Evolutionary conservation across 2,113 vertebrate genomes (phyloP), one percentile per base, ranked within the genome.

Genomic region (Peromyscus californicus): DNA sequence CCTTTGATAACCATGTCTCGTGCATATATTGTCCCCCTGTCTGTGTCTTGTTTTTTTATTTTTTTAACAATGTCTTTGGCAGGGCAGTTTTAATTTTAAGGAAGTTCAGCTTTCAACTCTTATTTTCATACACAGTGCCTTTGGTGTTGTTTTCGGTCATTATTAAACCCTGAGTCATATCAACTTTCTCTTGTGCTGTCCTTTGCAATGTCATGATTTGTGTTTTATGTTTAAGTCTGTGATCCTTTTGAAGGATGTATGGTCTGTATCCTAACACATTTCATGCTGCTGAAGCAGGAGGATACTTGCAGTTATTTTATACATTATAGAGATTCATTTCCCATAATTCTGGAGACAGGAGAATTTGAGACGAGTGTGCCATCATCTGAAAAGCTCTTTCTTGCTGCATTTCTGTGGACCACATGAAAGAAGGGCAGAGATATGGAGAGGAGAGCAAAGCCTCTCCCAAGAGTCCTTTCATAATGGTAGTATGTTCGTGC

Each of bases 191-290:
- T n/a, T 74, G 45, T n/a, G 7, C 78, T 48, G 75, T 16, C 61
- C 51, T 96, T 91, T 79, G 5, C 54, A 86, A 36, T 92, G 74
- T 89, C n/a, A 89, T 69, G 67, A 13, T 33, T 80, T 96, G 10
- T 45, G 16, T 69, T 89, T 85, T 80, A 85, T 8, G 29, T 91
- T 88, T 93, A 94, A 16, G 9, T 67, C 54, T 95, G 24, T 91
- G 31, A 86, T 31, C 29, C 69, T 85, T 84, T 74, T 48, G 36
- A 95, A 45, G n/a, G 12, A 10, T 70, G 3, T 59, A 51, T 57
- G 2, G 39, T 63, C 54, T 94, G 29, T 90, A 6, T 57, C 29
- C 69, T 19, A 57, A 15, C 48, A 21, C 17, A 51, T 63, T 72
- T 63, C 69, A 15, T 9, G 26, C 19, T 80, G 12, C 19, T 36